phyloP scores from a whole-genome alignment of 2,113 vertebrate species.

The Burhinus bistriatus region DNA sequence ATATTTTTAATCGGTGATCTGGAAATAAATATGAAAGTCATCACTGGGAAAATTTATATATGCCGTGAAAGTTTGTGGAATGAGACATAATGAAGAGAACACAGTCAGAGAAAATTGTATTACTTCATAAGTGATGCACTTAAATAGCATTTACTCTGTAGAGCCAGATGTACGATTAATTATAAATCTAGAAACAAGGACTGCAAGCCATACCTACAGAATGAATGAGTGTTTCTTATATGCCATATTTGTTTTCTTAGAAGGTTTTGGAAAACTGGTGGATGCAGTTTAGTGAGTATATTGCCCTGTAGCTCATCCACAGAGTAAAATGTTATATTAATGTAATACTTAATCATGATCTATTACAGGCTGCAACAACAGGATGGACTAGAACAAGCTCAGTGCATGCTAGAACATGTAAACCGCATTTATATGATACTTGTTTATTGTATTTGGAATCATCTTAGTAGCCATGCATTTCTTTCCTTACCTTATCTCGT shows the following conservation, averaged over 20 bases:
- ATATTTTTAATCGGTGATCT: not conserved
- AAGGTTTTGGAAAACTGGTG: not conserved
- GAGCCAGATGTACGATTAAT: not conserved
- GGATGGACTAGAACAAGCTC: not conserved
- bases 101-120: not conserved
- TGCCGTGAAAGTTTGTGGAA: not conserved
- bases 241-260: not conserved
- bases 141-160: not conserved
- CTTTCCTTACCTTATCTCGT: not conserved
- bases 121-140: not conserved
- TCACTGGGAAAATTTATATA: not conserved
- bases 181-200: not conserved
- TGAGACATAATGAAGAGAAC: not conserved
- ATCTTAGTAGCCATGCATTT: not conserved
- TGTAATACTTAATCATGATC: not conserved
- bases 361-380: not conserved
- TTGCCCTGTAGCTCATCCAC: not conserved
- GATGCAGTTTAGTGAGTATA: not conserved
- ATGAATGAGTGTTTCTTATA: not conserved
- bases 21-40: not conserved
- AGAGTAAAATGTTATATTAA: not conserved
- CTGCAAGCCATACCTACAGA: not conserved
- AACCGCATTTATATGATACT: not conserved
- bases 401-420: not conserved
- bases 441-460: not conserved